Percentiles rank a stretch among this genome's conserved stretches.
Conservation (phyloP, 2,888 invertebrate genomes). For the Gerris lacustris region DNA sequence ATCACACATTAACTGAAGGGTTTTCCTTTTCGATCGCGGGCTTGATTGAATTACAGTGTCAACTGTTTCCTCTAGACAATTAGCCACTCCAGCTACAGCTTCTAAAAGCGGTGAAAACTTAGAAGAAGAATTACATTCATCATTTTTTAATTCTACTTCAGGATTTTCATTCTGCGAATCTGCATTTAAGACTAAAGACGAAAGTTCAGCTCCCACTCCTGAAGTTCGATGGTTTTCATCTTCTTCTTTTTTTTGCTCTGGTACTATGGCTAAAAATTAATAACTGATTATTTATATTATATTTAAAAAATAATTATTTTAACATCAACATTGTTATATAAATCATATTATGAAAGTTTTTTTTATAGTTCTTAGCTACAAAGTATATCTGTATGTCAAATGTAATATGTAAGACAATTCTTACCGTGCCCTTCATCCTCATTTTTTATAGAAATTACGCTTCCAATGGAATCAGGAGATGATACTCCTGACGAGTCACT, state of each 20-base stretch:
- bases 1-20: slow-evolving; percentile 24
- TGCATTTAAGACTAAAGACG: slow-evolving; percentile 2
- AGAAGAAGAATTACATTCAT: slow-evolving; percentile 18
- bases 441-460: slow-evolving; percentile 65
- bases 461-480: slow-evolving; percentile 75
- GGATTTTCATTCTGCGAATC: slow-evolving; percentile 19
- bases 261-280: slow-evolving; percentile 6
- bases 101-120: slow-evolving; percentile 42
- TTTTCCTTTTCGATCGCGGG: slow-evolving; percentile 30
- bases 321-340: no score
- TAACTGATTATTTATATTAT: neutral
- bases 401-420: neutral
- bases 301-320: neutral
- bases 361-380: no score
- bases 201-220: slow-evolving; percentile 18
- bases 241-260: slow-evolving; percentile 15
- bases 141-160: slow-evolving; percentile 23
- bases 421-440: slow-evolving; percentile 39
- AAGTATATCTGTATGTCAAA: no score
- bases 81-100: slow-evolving; percentile 53
- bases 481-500: slow-evolving; percentile 80
- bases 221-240: slow-evolving; percentile 14
- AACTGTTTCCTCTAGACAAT: slow-evolving; percentile 54
- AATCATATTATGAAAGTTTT: no score
- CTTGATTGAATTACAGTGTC: slow-evolving; percentile 54